Conservation (phyloP, 2,797 vertebrate genomes). For the Chromis chromis region DNA sequence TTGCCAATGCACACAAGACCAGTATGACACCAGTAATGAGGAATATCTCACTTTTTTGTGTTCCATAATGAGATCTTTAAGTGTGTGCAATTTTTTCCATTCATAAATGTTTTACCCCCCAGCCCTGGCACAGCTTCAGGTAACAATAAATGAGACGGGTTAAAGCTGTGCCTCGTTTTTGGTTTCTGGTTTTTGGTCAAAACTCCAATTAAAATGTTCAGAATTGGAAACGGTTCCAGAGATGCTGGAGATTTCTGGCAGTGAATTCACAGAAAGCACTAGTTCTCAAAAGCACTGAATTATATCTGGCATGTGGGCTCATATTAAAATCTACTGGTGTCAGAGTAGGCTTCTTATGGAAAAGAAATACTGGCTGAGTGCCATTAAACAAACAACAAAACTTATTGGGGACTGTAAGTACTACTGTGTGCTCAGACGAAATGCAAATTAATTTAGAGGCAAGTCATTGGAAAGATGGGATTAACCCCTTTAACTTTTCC, state of each 20-base stretch:
- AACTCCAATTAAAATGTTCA: slow-evolving; percentile 28
- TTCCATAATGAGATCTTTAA: too few species aligned
- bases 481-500: not conserved
- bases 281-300: not conserved
- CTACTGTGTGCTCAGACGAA: too few species aligned
- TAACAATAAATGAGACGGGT: not conserved
- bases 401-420: not conserved
- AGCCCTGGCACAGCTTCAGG: slow-evolving; percentile 8
- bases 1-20: not conserved
- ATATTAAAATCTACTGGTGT: slow-evolving; percentile 1
- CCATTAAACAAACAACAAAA: not conserved
- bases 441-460: not conserved
- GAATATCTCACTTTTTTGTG: not conserved
- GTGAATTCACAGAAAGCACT: not conserved
- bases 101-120: not conserved
- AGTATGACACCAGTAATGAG: not conserved
- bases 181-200: slow-evolving; percentile 13
- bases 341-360: not conserved
- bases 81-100: not conserved
- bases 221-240: slow-evolving; percentile 23
- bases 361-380: not conserved
- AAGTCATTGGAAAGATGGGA: too few species aligned
- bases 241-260: slow-evolving; percentile 11
- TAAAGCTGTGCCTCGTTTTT: slow-evolving; percentile 5
- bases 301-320: slow-evolving; percentile 1